Base-by-base conservation (phyloP, 2,113 vertebrate species). In the Columbina picui region DNA sequence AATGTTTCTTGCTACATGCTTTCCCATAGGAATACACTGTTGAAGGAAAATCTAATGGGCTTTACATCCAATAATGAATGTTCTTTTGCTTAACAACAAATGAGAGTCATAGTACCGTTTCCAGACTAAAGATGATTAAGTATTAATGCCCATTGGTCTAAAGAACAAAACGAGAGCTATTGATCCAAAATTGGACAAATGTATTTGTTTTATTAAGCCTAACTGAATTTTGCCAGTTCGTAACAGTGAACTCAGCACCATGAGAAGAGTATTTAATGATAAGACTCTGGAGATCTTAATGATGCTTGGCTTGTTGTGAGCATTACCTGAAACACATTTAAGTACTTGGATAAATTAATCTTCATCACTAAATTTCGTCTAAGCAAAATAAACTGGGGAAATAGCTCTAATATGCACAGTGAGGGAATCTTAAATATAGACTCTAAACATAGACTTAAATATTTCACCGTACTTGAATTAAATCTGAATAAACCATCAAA, bases 91-190 rank as follows among this genome's bases (percentile, higher is more conserved):
- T 88, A 86, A 77, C 59, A 30, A 89, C 89, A 95, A 96, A 71
- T 32, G 64, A 95, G 81, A 89, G 55, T 60, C 41, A 64, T 9
- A 29, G 56, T 45, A 93, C 36, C 18, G 19, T 84, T 84, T 88
- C 59, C 81, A 92, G 92, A 68, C 82, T 82, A 86, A 91, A 95
- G 76, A 93, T 94, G 84, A 97, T 97, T 84, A 97, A 96, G 74
- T 84, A 94, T 94, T 96, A 94, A 94, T 89, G 50, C 26, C 55
- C 12, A 53, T 45, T 16, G 81, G 68, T 49, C 64, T 88, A 47
- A 91, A 91, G 59, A 91, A 55, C 30, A 91, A 95, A 96, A 87
- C 53, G 79, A 82, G 55, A 91, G 47, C 13, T 91, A 94, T 94
- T 80, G 96, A 95, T 93, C 63, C 67, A 76, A 83, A 96, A 92